A percentile compares a stretch with the other conserved stretches of the same genome.
phyloP scores from a whole-genome alignment of 2,888 invertebrate genomes.

The Trichogramma dendrolimi region DNA sequence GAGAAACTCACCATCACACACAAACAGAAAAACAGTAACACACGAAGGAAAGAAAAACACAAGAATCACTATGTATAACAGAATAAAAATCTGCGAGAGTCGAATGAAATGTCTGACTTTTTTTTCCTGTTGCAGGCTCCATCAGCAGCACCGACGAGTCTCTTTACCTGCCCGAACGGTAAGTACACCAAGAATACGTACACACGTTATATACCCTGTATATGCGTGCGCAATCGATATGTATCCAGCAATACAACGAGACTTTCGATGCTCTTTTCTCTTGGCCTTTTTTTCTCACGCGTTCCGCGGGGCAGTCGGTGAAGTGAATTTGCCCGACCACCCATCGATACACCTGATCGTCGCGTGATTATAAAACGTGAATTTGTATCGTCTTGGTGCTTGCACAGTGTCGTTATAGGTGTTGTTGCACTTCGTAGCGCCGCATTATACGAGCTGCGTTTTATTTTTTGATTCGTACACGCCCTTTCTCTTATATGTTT shows the following conservation, averaged over 20 bases:
- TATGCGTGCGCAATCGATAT: too few relatives aligned
- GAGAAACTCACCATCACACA: not conserved
- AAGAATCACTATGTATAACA: not conserved
- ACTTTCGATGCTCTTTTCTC: not conserved
- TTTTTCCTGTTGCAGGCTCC: slow-evolving; percentile 60
- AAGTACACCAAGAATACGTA: slow-evolving; percentile 50
- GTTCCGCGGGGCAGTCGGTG: not conserved
- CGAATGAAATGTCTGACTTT: slow-evolving; percentile 10
- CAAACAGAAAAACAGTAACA: not conserved
- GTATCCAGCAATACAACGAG: too few relatives aligned
- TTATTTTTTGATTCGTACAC: too few relatives aligned
- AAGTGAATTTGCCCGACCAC: not conserved
- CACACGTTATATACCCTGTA: not conserved
- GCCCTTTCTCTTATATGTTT: too few relatives aligned
- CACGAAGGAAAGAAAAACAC: slow-evolving; percentile 1
- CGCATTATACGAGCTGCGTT: too few relatives aligned
- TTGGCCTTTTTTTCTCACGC: not conserved
- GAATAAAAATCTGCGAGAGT: slow-evolving; percentile 1
- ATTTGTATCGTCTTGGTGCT: not conserved
- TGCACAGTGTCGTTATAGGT: not conserved
- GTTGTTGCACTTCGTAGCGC: not conserved
- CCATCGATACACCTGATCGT: not conserved
- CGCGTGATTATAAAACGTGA: not conserved
- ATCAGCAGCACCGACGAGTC: slow-evolving; percentile 44
- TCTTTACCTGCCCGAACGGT: slow-evolving; percentile 73